Evolutionary conservation across 2,113 vertebrate genomes (phyloP).

Genomic region (Pao palembangensis): DNA sequence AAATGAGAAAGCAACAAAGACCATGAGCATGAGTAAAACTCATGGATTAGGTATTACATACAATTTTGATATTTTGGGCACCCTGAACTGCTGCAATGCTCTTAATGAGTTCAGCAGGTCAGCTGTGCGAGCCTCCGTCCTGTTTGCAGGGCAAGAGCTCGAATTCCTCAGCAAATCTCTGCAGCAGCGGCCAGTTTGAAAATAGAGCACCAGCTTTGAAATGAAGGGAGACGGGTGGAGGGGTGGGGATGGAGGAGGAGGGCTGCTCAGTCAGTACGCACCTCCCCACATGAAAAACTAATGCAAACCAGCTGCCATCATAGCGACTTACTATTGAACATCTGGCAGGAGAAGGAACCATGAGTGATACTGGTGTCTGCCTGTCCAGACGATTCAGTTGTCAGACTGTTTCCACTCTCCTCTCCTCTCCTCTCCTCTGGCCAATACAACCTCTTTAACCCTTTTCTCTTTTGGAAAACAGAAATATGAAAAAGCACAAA

Average conservation of each 20-base stretch:
- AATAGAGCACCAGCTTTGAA: conserved; percentile 58
- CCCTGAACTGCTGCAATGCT: conserved; percentile 45
- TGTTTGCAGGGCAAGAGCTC: conserved; percentile 53
- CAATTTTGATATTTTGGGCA: background rate
- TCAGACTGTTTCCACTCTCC: conserved; percentile 36
- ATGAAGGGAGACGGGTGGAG: conserved; percentile 51
- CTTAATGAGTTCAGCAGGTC: conserved; percentile 68
- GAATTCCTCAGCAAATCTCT: conserved; percentile 65
- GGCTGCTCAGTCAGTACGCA: conserved; percentile 69
- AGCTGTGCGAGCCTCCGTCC: conserved; percentile 46
- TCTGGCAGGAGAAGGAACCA: conserved; percentile 68
- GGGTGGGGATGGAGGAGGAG: conserved; percentile 3
- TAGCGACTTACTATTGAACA: conserved; percentile 71
- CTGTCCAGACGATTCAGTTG: conserved; percentile 64
- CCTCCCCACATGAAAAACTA: conserved; percentile 71
- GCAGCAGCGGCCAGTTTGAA: conserved; percentile 61
- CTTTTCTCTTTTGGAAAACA: background rate
- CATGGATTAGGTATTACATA: no score
- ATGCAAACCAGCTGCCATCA: conserved; percentile 82
- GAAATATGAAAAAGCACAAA: background rate
- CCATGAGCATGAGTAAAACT: no score
- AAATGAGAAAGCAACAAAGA: no score
- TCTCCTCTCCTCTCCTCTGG: background rate
- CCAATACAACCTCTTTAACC: background rate
- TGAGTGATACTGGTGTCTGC: conserved; percentile 68